phyloP scores from a whole-genome alignment of 2,797 vertebrate species.

The Salmo trutta region DNA sequence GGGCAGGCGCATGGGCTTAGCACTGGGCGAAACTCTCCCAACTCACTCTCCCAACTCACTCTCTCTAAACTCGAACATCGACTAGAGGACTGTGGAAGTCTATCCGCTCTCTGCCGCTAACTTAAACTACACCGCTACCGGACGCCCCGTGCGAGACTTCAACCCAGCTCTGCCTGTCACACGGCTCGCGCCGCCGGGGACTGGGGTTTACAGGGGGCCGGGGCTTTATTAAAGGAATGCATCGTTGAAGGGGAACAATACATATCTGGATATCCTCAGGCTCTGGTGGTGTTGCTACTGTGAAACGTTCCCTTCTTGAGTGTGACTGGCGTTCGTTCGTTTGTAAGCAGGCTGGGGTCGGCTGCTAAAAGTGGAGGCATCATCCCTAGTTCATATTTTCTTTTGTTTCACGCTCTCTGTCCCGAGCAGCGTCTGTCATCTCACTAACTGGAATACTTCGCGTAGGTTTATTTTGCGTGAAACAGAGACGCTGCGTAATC shows the following conservation, averaged over 20 bases:
- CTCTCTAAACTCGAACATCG: not conserved
- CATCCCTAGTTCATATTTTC: not conserved
- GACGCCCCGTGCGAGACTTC: constrained; percentile 20
- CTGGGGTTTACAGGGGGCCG: not conserved
- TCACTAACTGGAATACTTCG: not conserved
- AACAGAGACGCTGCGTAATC: not conserved
- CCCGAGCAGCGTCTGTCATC: not conserved
- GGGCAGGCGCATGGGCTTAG: not conserved
- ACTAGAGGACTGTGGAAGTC: not conserved
- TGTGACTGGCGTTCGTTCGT: not conserved
- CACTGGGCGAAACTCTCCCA: not conserved
- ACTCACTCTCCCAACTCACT: constrained; percentile 37
- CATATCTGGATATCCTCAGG: not conserved
- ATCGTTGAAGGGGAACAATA: not conserved
- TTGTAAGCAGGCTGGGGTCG: not conserved
- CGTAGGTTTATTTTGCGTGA: not conserved
- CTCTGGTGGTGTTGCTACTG: not conserved
- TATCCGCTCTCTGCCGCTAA: not conserved
- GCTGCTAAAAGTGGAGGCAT: not conserved
- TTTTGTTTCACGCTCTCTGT: constrained; percentile 3
- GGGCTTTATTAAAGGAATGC: not conserved
- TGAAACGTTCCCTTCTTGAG: not conserved
- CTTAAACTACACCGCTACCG: not conserved
- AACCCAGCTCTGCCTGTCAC: not conserved
- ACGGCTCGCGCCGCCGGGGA: not conserved